These are phyloP conservation scores for Polyergus mexicanus DNA, from an alignment of 1,140 invertebrate genomes.

Conservation along the genomic window DNA sequence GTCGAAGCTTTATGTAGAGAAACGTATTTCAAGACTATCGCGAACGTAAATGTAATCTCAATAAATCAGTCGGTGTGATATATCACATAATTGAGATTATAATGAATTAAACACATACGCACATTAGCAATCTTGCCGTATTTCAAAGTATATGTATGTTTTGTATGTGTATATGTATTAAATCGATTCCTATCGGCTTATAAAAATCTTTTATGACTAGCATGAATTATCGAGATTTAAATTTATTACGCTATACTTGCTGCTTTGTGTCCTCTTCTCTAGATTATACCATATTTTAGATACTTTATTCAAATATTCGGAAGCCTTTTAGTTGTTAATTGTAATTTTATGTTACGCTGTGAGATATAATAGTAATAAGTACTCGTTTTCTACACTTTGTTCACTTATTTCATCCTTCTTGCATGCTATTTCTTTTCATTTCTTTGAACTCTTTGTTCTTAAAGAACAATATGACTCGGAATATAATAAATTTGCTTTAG, in stretches of 20 bases:
- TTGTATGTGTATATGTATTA: too few species aligned
- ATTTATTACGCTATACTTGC: not conserved
- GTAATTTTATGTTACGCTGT: conserved; percentile 13
- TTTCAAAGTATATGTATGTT: not conserved
- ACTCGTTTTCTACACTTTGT: conserved; percentile 15
- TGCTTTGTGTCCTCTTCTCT: not conserved
- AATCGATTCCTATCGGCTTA: not conserved
- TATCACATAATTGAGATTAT: not conserved
- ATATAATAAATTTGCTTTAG: conserved; percentile 67
- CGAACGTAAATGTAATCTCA: not conserved
- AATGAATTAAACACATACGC: not conserved
- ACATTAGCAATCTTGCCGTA: not conserved
- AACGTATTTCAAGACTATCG: not conserved
- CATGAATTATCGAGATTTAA: not conserved
- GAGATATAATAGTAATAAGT: conserved; percentile 65
- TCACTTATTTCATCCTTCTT: conserved; percentile 26
- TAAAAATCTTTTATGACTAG: not conserved
- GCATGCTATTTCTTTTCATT: conserved; percentile 53
- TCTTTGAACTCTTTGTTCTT: conserved; percentile 58
- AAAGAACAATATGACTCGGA: conserved; percentile 65
- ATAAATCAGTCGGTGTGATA: not conserved
- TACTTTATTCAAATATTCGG: not conserved
- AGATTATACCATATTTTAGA: not conserved
- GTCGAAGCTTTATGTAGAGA: not conserved
- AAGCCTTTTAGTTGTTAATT: not conserved